phyloP scores from a whole-genome alignment of 1,140 invertebrate genomes.

The Drosophila nigromelanica region DNA sequence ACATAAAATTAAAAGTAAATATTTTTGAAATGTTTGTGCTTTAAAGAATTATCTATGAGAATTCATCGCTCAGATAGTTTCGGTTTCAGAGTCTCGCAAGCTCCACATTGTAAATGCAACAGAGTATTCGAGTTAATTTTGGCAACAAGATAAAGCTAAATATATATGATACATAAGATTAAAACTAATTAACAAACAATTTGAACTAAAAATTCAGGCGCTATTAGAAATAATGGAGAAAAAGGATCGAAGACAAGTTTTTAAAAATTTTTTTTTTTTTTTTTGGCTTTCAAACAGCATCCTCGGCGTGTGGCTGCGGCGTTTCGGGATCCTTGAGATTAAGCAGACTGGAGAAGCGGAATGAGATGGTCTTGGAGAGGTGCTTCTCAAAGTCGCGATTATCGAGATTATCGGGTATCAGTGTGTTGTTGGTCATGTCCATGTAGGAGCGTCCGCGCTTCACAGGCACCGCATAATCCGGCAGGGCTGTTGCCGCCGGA shows the following conservation, averaged over 20 bases:
- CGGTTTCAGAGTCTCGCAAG: background rate
- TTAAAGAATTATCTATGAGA: background rate
- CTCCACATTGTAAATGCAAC: slow-evolving; percentile 34
- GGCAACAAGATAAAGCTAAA: slow-evolving; percentile 48
- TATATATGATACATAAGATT: slow-evolving; percentile 46
- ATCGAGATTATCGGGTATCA: slow-evolving; percentile 79
- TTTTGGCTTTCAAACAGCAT: slow-evolving; percentile 47
- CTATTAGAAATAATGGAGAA: slow-evolving; percentile 14
- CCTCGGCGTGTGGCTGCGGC: slow-evolving; percentile 29
- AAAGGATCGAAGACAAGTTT: background rate
- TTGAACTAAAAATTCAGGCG: slow-evolving; percentile 72
- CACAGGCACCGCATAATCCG: slow-evolving; percentile 75
- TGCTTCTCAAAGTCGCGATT: slow-evolving; percentile 81
- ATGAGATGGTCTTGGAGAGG: slow-evolving; percentile 80
- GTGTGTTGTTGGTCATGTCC: slow-evolving; percentile 80
- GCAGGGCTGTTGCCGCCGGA: slow-evolving; percentile 38
- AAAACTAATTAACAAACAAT: slow-evolving; percentile 81
- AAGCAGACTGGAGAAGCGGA: slow-evolving; percentile 79
- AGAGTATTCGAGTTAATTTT: slow-evolving; percentile 60
- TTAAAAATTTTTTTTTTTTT: no score
- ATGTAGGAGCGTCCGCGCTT: slow-evolving; percentile 77
- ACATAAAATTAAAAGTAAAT: no score
- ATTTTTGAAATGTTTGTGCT: no score
- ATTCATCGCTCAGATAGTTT: background rate
- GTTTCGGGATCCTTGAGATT: slow-evolving; percentile 76